Evolutionary conservation across 2,113 vertebrate species (phyloP).

Genomic region (Brachypodius melanocephalos): DNA sequence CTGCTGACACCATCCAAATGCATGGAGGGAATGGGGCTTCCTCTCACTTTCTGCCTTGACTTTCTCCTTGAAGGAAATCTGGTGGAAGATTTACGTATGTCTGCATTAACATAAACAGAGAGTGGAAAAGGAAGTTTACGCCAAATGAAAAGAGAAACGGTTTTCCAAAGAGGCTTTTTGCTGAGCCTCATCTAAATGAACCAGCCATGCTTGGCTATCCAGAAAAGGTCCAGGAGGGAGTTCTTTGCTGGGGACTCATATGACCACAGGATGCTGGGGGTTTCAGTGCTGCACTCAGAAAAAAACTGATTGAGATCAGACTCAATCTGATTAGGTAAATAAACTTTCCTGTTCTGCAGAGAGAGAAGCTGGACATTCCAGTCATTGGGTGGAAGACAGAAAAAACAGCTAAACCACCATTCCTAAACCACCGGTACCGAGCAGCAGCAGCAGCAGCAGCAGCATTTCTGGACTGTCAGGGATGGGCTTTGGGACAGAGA

Average conservation of each 20-base stretch:
- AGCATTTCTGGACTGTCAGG: neutral
- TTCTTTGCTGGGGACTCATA: neutral
- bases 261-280: neutral
- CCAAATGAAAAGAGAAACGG: neutral
- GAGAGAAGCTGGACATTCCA: neutral
- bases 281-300: neutral
- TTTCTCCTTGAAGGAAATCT: neutral
- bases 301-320: neutral
- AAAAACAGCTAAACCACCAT: neutral
- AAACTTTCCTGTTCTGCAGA: neutral
- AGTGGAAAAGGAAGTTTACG: conserved; percentile 1
- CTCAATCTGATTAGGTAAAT: neutral
- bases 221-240: neutral
- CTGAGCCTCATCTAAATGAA: neutral
- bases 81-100: neutral
- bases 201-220: neutral
- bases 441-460: neutral
- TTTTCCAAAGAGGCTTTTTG: neutral
- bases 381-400: neutral
- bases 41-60: neutral
- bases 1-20: accelerated
- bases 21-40: accelerated
- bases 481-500: neutral
- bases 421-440: neutral
- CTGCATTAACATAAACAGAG: neutral